Conservation (phyloP, 2,888 invertebrate genomes). For the Leptopilina drosophilae region DNA sequence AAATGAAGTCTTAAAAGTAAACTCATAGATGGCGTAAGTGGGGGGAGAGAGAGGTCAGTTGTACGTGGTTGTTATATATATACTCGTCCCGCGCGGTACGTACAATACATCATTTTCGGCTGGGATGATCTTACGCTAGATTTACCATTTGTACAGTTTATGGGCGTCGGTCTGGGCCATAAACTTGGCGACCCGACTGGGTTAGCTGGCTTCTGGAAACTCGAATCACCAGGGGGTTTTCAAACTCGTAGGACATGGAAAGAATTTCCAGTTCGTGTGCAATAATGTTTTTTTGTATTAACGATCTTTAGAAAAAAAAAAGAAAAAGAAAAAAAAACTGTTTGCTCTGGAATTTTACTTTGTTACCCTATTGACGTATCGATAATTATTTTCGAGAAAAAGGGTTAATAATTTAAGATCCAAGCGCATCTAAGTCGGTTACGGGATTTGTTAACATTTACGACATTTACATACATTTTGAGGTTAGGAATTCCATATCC, state of each 20-base stretch:
- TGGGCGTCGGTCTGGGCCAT: conserved; percentile 76
- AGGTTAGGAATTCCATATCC: too few species aligned
- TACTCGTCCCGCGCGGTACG: conserved; percentile 64
- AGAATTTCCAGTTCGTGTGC: not conserved
- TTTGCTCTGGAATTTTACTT: too few species aligned
- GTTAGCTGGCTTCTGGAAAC: conserved; percentile 42
- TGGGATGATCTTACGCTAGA: conserved; percentile 77
- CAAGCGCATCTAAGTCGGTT: too few species aligned
- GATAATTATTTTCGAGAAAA: too few species aligned
- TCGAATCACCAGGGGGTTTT: not conserved
- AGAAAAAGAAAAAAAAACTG: not conserved
- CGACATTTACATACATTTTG: too few species aligned
- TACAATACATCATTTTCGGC: conserved; percentile 77
- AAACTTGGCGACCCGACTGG: conserved; percentile 73
- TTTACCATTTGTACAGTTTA: conserved; percentile 77
- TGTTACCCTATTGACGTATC: too few species aligned
- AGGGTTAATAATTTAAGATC: too few species aligned
- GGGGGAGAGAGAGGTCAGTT: conserved; percentile 58
- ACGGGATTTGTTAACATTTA: too few species aligned
- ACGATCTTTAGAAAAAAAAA: not conserved
- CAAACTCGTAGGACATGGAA: conserved; percentile 21
- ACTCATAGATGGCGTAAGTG: conserved; percentile 47
- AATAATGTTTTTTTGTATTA: not conserved
- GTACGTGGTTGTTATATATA: conserved; percentile 53
- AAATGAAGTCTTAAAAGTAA: conserved; percentile 47